A percentile compares a stretch with the other conserved stretches of the same genome.
phyloP scores from a whole-genome alignment of 2,888 invertebrate species.

The Ectemnius continuus region DNA sequence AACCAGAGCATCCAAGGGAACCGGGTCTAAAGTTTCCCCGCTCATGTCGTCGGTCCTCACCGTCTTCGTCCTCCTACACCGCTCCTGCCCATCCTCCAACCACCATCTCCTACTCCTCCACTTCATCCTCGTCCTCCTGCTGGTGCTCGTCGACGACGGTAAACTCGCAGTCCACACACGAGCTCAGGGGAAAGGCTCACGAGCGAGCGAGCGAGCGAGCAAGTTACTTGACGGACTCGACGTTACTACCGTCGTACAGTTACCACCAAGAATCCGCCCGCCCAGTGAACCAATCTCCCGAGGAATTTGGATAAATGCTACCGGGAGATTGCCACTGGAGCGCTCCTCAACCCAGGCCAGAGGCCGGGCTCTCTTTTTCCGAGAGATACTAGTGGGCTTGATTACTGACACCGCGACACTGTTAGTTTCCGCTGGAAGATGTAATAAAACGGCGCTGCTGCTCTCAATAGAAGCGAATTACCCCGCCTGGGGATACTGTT shows the following conservation, averaged over 20 bases:
- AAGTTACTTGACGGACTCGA: slow-evolving; percentile 74
- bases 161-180: slow-evolving; percentile 72
- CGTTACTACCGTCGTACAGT: slow-evolving; percentile 65
- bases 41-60: slow-evolving; percentile 50
- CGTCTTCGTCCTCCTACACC: slow-evolving; percentile 31
- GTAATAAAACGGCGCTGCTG: not conserved
- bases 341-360: not conserved
- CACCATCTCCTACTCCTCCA: not conserved
- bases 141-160: slow-evolving; percentile 59
- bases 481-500: not conserved
- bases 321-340: slow-evolving; percentile 6
- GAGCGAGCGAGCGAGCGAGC: slow-evolving; percentile 51
- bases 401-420: slow-evolving; percentile 4
- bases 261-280: slow-evolving; percentile 59
- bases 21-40: slow-evolving; percentile 69
- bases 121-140: slow-evolving; percentile 7
- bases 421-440: not conserved
- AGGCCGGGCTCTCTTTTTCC: not conserved
- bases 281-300: slow-evolving; percentile 14
- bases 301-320: slow-evolving; percentile 22
- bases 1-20: slow-evolving; percentile 52
- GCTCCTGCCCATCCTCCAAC: not conserved
- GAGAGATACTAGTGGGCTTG: not conserved
- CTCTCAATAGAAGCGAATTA: not conserved
- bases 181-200: slow-evolving; percentile 37